Percentiles rank a stretch among this genome's conserved stretches.
These are phyloP conservation scores for Rhinatrema bivittatum DNA, from an alignment of 2,797 vertebrate genomes.

Conservation along the genomic window DNA sequence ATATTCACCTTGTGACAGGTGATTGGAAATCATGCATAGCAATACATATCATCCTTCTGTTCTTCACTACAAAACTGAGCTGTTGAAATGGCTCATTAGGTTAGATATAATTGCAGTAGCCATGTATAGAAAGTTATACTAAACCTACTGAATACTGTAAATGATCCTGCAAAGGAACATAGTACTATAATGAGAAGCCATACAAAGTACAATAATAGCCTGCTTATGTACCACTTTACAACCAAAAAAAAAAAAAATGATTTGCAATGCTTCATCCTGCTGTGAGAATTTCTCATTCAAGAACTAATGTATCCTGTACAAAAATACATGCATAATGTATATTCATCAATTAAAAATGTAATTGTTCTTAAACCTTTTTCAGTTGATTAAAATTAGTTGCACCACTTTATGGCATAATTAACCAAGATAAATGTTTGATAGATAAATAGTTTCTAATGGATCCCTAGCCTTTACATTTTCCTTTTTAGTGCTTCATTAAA, in stretches of 20 bases:
- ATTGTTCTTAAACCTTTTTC: too few species aligned
- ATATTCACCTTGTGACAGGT: slow-evolving; percentile 30
- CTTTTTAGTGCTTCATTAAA: too few species aligned
- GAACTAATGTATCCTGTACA: not conserved
- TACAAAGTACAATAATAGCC: not conserved
- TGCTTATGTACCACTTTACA: slow-evolving; percentile 1
- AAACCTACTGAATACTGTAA: slow-evolving; percentile 1
- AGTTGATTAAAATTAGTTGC: too few species aligned
- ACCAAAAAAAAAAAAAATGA: not conserved
- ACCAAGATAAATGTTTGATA: too few species aligned
- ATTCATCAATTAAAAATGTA: too few species aligned
- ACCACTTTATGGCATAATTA: too few species aligned
- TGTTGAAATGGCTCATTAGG: slow-evolving; percentile 35
- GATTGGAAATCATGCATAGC: slow-evolving; percentile 26
- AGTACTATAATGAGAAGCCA: not conserved
- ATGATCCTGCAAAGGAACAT: not conserved
- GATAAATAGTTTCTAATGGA: too few species aligned
- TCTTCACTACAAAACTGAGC: slow-evolving; percentile 19
- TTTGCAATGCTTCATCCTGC: accelerated
- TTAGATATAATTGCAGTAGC: slow-evolving; percentile 3
- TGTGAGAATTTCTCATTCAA: not conserved
- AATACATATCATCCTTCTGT: slow-evolving; percentile 21
- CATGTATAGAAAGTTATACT: slow-evolving; percentile 6
- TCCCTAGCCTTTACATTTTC: too few species aligned
- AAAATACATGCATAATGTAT: not conserved